Base-by-base conservation (phyloP, 2,113 vertebrate genomes). In the Caracal caracal region DNA sequence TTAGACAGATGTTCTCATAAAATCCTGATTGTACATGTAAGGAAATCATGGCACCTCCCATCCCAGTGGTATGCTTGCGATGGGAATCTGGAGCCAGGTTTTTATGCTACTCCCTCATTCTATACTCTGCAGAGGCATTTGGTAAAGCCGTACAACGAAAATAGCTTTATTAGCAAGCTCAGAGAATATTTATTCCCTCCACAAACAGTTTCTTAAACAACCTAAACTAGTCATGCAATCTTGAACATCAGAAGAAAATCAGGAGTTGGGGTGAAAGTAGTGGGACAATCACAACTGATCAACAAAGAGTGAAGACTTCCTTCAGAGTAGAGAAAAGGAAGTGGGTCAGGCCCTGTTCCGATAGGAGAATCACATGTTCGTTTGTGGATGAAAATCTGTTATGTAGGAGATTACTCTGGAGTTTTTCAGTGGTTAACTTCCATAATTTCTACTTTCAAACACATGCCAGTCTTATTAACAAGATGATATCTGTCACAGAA, bases 151-250 rank as follows among this genome's bases (percentile, higher is more conserved):
- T 63, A 63, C 68, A 90, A 66, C 83, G 28, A 90, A 93, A 95
- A 90, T 37, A 82, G 47, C 88, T 73, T 83, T 94, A 88, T 22
- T 63, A 85, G 47, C 20, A 93, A 96, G 51, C 90, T 26, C 47
- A n/a, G 15, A 90, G 37, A 89, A 73, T 88, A 91, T 88, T 93
- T 95, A 73, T 95, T 97, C 61, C 61, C 75, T 90, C 76, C 59
- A 88, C 92, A 87, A 93, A 88, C 53, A 75, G 92, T 88, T 97
- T 88, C 84, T 88, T 94, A 94, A 90, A 83, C 68, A 90, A 84
- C 65, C 33, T 66, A 19, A 80, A 89, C 49, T 88, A 76, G 75
- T 92, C 84, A 73, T 88, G 90, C 88, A 61, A 70, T 78, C 63
- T 90, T 84, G 70, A 65, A 63, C 84, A 66, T 90, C 93, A 81